These are phyloP conservation scores for Nesometra sesokonis DNA, from an alignment of 35 echinoderm and acorn worm species.

Conservation along the genomic window DNA sequence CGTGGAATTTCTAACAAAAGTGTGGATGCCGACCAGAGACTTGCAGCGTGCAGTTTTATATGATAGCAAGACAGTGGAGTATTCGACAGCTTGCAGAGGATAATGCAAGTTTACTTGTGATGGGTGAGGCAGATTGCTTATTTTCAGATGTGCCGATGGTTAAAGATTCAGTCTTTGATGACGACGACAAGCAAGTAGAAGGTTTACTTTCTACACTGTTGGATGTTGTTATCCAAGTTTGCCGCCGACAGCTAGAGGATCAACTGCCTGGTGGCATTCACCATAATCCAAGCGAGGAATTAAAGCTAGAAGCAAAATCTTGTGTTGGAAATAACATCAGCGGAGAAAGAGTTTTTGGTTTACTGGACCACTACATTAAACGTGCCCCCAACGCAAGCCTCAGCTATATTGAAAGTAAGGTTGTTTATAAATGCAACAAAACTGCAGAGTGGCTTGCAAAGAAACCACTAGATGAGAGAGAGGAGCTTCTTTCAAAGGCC, in stretches of 20 bases:
- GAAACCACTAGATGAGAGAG: background rate
- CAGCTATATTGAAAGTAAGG: background rate
- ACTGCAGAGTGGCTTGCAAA: background rate
- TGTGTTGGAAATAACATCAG: slow-evolving; percentile 12
- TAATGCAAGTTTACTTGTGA: too few relatives aligned
- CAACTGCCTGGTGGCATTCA: slow-evolving; percentile 10
- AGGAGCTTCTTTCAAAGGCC: background rate
- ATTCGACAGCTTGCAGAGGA: background rate
- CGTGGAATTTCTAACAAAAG: background rate
- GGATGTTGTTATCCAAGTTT: background rate
- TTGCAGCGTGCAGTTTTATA: background rate
- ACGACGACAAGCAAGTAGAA: too few relatives aligned
- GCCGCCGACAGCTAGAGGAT: background rate
- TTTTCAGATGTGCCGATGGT: too few relatives aligned
- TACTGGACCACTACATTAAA: background rate
- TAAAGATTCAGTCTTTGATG: too few relatives aligned
- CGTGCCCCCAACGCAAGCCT: background rate
- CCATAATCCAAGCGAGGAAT: background rate
- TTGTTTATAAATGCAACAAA: background rate
- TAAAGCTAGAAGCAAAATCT: background rate
- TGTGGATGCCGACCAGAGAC: background rate
- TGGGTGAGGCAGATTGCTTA: too few relatives aligned
- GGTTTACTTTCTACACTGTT: background rate
- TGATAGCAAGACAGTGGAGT: background rate
- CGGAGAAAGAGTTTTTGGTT: slow-evolving; percentile 8